Evolutionary conservation across 2,113 vertebrate species (phyloP), one percentile per base, ranked within the genome.

Genomic region (Sakesphorus luctuosus): DNA sequence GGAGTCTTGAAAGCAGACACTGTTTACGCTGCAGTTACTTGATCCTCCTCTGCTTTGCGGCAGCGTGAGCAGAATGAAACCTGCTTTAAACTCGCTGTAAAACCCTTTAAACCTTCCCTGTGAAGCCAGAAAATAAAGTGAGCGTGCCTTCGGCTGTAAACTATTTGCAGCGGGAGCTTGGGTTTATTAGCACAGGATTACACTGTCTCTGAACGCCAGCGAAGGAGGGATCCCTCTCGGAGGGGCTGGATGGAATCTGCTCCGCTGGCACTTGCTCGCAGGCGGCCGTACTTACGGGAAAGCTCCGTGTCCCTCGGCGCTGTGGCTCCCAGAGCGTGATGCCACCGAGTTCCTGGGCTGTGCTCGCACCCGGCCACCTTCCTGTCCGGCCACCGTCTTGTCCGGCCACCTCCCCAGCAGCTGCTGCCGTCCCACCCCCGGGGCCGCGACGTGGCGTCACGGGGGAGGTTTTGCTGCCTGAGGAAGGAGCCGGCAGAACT

Each of bases 251-350:
- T 24, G 77, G 72, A 21, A 71, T 40, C 33, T 4, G 89, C 75
- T 50, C 74, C 84, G 21, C 26, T 49, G 31, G 24, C 33, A 24
- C 68, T 55, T 4, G 15, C 95, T 77, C 21, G 17, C 75, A 19
- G 92, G 89, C 73, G 40, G 96, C 78, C 28, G 9, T 78, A 82
- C 97, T 94, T 75, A 93, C 94, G 78, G 33, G 31, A 78, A 61
- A 8, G 49, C 6, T n/a, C 78, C 7, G 59, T 33, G 87, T 73
- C 80, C 91, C 38, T 10, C 12, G 0, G 52, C 65, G n/a, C 15
- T 0, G 5, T 0, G 3, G 5, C 16, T 74, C 38, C 31, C 55
- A 7, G 8, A 3, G 25, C 1, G 9, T 0, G 20, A 29, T 5
- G 50, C 44, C 8, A 9, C 68, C 2, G 25, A 4, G 10, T 5